Percentiles rank a stretch among this genome's conserved stretches.
These are phyloP conservation scores for Rhyacophila evoluta DNA, from an alignment of 2,888 invertebrate genomes.

Conservation along the genomic window DNA sequence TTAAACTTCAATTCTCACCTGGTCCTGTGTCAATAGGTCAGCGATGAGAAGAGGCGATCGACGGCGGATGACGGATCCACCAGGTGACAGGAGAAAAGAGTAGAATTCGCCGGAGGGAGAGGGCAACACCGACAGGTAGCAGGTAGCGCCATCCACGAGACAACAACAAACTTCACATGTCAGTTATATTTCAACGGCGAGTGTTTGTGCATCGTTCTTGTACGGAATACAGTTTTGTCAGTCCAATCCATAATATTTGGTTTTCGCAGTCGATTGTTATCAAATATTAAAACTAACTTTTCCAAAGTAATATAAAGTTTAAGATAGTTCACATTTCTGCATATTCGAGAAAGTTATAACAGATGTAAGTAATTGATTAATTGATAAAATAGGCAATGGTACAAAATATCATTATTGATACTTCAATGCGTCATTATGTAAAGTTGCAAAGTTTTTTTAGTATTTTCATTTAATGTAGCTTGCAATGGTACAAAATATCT, in stretches of 20 bases:
- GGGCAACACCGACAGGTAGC: slow-evolving; percentile 1
- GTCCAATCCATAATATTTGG: too few relatives aligned
- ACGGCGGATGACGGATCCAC: not conserved
- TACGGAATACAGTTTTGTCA: not conserved
- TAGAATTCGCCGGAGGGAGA: not conserved
- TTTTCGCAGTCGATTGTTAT: not conserved
- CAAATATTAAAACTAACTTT: too few relatives aligned
- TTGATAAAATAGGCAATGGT: too few relatives aligned
- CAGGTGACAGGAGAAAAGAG: not conserved
- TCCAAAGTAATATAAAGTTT: not conserved
- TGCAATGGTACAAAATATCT: too few relatives aligned
- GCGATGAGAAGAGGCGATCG: slow-evolving; percentile 5
- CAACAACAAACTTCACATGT: not conserved
- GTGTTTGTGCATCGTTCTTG: not conserved
- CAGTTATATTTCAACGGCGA: not conserved
- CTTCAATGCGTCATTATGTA: too few relatives aligned
- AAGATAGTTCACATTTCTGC: not conserved
- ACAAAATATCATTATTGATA: too few relatives aligned
- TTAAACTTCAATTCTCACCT: slow-evolving; percentile 42
- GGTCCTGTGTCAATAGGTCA: slow-evolving; percentile 42
- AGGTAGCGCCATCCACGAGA: not conserved
- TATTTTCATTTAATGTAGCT: too few relatives aligned
- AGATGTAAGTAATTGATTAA: not conserved
- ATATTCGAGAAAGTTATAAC: not conserved
- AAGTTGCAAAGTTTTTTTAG: too few relatives aligned